phyloP scores from a whole-genome alignment of 30 jellyfish, hydroid and myxozoan species.

The Turritopsis rubra region DNA sequence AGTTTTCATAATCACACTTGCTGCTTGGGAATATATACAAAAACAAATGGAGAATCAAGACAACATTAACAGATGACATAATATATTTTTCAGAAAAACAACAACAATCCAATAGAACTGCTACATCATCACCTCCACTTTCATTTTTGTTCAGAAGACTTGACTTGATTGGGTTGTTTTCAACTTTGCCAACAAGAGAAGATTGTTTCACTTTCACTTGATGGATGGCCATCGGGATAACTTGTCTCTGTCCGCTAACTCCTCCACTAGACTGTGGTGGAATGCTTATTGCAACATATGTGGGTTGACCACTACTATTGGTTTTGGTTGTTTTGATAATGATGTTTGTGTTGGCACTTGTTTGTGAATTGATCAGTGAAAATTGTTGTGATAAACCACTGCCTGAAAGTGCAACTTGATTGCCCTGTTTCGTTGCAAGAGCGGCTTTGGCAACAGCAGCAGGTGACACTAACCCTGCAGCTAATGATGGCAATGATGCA shows the following conservation, averaged over 20 bases:
- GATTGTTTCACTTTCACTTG: conserved; percentile 19
- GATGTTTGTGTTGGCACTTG: conserved; percentile 14
- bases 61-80: not conserved
- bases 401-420: not conserved
- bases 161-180: not conserved
- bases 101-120: not conserved
- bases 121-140: conserved; percentile 12
- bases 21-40: not conserved
- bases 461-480: conserved; percentile 27
- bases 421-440: not conserved
- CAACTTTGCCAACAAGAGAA: not conserved
- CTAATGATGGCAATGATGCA: conserved; percentile 20
- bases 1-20: not conserved
- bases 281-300: conserved; percentile 33
- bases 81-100: not conserved
- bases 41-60: not conserved
- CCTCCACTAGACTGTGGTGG: conserved; percentile 11
- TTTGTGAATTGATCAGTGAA: not conserved
- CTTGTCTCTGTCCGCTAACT: conserved; percentile 16
- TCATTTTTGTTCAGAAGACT: not conserved
- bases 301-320: conserved; percentile 33
- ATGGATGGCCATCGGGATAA: conserved; percentile 28
- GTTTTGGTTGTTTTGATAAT: conserved; percentile 33
- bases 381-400: conserved; percentile 17
- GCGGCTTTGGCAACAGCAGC: conserved; percentile 32